Evolutionary conservation across 92 coral and sea anemone species (phyloP), one percentile per base, ranked within the genome.

Genomic region (Siderastrea siderea): DNA sequence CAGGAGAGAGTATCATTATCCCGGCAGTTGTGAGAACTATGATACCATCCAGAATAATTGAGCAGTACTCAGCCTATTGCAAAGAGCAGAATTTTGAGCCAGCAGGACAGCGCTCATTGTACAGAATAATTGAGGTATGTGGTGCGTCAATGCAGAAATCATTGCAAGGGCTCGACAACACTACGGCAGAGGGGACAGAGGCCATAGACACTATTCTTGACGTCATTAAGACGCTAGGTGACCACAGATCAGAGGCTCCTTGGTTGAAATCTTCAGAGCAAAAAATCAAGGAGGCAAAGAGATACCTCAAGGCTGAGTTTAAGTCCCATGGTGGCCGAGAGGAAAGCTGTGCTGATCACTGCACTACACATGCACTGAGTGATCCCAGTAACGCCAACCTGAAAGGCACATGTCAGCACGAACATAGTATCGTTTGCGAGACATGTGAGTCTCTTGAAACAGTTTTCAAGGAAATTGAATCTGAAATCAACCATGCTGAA

Each of bases 151-250:
- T 78, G 75, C 91, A 91, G 88, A 92, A 84, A 63, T 92, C 92
- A 9, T 90, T 92, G 8, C 87, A 84, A 47, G 95, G 95, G 7
- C 82, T 88, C 44, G 90, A 92, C 53, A 84, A 92, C 66, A 74
- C 80, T 12, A 84, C 95, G 16, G 95, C 94, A 62, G 91, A 87
- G 80, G 89, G 91, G 58, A 87, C 84, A 51, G 94, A 91, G 52
- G 91, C 91, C 76, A 77, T 91, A 51, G 89, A 91, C 64, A 84
- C 83, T 74, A 64, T 91, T 90, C 52, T 9, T 38, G 94, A 74
- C 16, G 62, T 78, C 67, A 86, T 77, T 14, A 52, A 74, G 44
- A 51, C 89, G 44, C 83, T 91, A 58, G 68, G 87, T 72, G 78
- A 71, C 46, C 78, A 68, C 83, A 74, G 89, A 74, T 55, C 91